A percentile compares a stretch with the other conserved stretches of the same genome.
Conservation (phyloP, 2,113 vertebrate genomes). For the Cyprinodon brontotheroides region DNA sequence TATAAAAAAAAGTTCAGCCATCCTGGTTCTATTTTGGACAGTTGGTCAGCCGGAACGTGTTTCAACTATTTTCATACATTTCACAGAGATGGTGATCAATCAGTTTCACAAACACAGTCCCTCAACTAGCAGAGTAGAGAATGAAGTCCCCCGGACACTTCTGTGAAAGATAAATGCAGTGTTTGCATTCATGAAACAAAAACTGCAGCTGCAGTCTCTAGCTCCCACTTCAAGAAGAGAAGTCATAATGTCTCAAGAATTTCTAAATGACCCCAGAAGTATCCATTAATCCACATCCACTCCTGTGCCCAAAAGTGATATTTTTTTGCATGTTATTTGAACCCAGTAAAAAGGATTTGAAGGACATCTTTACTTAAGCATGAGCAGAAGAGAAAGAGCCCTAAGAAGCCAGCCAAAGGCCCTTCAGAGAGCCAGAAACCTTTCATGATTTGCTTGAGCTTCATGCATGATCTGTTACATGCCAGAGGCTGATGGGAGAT, state of each 20-base stretch:
- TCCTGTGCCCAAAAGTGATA: constrained; percentile 26
- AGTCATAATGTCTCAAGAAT: constrained; percentile 50
- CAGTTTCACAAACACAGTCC: not conserved
- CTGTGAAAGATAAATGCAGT: constrained; percentile 15
- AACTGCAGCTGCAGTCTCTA: constrained; percentile 39
- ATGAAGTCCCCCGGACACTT: not conserved
- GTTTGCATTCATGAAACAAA: not conserved
- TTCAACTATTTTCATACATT: not conserved
- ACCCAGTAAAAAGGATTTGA: constrained; percentile 49
- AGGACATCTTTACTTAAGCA: constrained; percentile 63
- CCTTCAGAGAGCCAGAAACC: constrained; percentile 33
- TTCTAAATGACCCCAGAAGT: constrained; percentile 61
- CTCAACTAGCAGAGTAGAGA: not conserved
- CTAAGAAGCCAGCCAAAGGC: constrained; percentile 32
- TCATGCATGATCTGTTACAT: constrained; percentile 57
- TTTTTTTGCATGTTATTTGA: constrained; percentile 43
- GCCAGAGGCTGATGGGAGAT: constrained; percentile 56
- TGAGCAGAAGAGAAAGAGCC: constrained; percentile 44
- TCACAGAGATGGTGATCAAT: not conserved
- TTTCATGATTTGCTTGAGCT: constrained; percentile 69
- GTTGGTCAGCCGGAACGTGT: not conserved
- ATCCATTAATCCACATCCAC: constrained; percentile 50
- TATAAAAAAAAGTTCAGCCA: not conserved
- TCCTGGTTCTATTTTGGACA: not conserved
- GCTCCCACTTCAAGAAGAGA: constrained; percentile 32